Evolutionary conservation across 2,113 vertebrate genomes (phyloP).

Genomic region (Scatophagus argus): DNA sequence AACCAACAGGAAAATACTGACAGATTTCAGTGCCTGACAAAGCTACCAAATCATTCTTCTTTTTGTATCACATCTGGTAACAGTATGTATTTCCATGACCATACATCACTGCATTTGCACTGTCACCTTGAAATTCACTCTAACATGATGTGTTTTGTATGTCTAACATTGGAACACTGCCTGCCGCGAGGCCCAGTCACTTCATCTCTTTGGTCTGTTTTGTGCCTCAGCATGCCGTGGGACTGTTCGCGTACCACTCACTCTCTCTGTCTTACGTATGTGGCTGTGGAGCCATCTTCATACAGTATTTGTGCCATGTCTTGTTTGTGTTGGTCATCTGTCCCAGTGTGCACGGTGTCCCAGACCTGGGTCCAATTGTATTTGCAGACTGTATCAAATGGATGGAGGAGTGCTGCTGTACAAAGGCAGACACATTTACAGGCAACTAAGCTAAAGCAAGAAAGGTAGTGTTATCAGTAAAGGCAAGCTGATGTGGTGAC

Average conservation of each 20-base stretch:
- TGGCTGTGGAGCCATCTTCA: slow-evolving; percentile 70
- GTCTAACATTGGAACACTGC: slow-evolving; percentile 26
- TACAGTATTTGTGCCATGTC: slow-evolving; percentile 35
- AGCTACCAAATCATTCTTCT: slow-evolving; percentile 1
- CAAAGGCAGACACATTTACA: neutral
- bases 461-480: neutral
- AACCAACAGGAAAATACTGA: neutral
- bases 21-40: neutral
- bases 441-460: neutral
- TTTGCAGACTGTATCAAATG: slow-evolving; percentile 24
- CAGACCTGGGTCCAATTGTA: slow-evolving; percentile 10
- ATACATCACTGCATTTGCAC: slow-evolving; percentile 30
- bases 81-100: slow-evolving; percentile 19
- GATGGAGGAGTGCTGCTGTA: neutral
- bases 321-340: slow-evolving; percentile 42
- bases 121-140: slow-evolving; percentile 32
- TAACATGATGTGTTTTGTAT: slow-evolving; percentile 46
- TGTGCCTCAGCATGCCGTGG: slow-evolving; percentile 82
- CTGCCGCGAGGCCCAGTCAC: slow-evolving; percentile 37
- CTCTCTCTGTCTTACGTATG: slow-evolving; percentile 86
- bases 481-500: neutral
- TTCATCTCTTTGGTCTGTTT: slow-evolving; percentile 74
- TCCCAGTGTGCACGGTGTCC: slow-evolving; percentile 11
- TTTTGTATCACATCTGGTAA: neutral
- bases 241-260: slow-evolving; percentile 80